Evolutionary conservation across 2,888 invertebrate genomes (phyloP).

Genomic region (Mythimna loreyi): DNA sequence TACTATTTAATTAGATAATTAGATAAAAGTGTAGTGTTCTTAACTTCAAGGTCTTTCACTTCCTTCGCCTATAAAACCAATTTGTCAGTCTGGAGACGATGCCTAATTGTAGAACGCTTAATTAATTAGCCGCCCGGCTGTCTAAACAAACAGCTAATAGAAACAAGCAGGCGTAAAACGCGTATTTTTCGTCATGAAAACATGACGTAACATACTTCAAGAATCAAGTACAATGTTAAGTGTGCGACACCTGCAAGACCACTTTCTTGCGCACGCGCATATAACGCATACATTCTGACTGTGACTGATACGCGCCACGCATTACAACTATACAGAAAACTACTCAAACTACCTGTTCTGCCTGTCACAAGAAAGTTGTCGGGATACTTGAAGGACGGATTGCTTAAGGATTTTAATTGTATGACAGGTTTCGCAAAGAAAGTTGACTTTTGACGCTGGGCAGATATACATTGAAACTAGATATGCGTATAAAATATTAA

Average conservation of each 20-base stretch:
- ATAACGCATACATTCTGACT: constrained; percentile 23
- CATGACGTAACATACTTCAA: constrained; percentile 65
- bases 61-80: constrained; percentile 20
- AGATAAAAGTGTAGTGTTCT: no score
- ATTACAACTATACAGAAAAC: constrained; percentile 38
- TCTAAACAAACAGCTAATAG: constrained; percentile 31
- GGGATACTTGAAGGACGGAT: constrained; percentile 29
- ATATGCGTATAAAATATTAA: no score
- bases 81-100: background rate
- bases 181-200: constrained; percentile 28
- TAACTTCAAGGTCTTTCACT: constrained; percentile 10
- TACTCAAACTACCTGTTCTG: constrained; percentile 35
- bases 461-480: background rate
- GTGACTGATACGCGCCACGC: constrained; percentile 39
- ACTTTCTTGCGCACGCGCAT: constrained; percentile 70
- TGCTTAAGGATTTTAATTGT: constrained; percentile 27
- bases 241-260: constrained; percentile 62
- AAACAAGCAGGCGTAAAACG: constrained; percentile 14
- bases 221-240: constrained; percentile 67
- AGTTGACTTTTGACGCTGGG: constrained; percentile 24
- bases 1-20: background rate
- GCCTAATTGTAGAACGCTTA: constrained; percentile 24
- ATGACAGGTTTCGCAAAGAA: constrained; percentile 33
- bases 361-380: constrained; percentile 41
- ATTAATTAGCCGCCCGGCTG: constrained; percentile 13